Conservation (phyloP, 2,113 vertebrate genomes). For the Microtus richardsoni region DNA sequence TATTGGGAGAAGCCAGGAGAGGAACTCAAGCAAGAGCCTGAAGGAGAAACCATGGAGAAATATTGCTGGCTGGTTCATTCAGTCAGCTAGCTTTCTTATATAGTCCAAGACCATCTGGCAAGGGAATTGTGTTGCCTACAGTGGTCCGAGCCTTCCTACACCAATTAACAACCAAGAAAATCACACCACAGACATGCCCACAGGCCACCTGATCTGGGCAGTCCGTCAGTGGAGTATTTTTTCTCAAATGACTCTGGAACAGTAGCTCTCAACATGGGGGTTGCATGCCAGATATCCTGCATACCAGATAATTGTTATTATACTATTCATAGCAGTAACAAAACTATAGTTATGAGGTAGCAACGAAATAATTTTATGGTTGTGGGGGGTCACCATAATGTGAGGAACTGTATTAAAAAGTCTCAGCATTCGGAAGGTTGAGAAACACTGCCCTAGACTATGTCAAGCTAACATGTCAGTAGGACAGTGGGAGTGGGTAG, state of each 20-base stretch:
- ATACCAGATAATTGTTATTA: no score
- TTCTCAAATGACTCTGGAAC: background rate
- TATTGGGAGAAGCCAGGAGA: background rate
- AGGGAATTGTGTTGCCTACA: no score
- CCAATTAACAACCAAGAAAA: background rate
- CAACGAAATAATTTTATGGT: background rate
- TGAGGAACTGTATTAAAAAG: background rate
- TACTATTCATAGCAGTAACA: background rate
- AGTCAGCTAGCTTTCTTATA: background rate
- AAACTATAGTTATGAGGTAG: background rate
- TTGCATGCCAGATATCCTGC: background rate
- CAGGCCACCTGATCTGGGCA: background rate
- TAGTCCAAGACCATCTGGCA: background rate
- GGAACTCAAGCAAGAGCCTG: background rate
- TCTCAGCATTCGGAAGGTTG: background rate
- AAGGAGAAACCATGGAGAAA: background rate
- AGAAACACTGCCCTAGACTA: background rate
- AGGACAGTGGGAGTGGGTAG: background rate
- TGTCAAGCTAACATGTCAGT: background rate
- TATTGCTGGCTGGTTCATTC: background rate
- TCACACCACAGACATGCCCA: no score
- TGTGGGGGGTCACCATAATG: background rate
- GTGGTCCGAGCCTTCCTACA: background rate
- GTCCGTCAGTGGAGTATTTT: background rate
- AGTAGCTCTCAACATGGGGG: background rate